A percentile compares a stretch with the other conserved stretches of the same genome.
These are phyloP conservation scores for Lumbricus terrestris DNA, from an alignment of 2,888 invertebrate species.

Conservation along the genomic window DNA sequence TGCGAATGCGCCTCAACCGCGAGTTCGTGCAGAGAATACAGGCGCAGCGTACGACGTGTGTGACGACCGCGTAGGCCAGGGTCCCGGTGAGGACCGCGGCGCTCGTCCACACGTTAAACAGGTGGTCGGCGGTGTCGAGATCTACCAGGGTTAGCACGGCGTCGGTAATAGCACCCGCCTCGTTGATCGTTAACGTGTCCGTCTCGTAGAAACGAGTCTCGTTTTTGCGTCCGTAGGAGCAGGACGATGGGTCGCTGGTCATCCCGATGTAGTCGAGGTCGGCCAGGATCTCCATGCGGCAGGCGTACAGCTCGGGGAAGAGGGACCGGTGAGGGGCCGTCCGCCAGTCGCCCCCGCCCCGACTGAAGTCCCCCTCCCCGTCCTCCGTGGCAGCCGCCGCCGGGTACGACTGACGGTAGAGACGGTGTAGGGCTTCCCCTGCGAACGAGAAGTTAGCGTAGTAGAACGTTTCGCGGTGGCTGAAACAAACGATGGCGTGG, in stretches of 20 bases:
- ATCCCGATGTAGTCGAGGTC: slow-evolving; percentile 38
- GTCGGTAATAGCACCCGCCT: slow-evolving; percentile 25
- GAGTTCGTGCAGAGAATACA: slow-evolving; percentile 34
- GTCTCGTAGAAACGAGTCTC: slow-evolving; percentile 37
- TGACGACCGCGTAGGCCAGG: slow-evolving; percentile 28
- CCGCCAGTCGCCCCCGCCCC: neutral
- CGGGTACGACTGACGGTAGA: slow-evolving; percentile 33
- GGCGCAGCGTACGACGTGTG: slow-evolving; percentile 33
- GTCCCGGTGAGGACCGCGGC: slow-evolving; percentile 31
- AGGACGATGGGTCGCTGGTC: slow-evolving; percentile 35
- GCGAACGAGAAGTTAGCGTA: slow-evolving; percentile 40
- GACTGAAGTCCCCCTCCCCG: neutral
- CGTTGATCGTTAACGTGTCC: slow-evolving; percentile 28
- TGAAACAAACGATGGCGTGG: slow-evolving; percentile 40
- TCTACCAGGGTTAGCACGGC: slow-evolving; percentile 20
- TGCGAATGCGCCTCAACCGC: slow-evolving; percentile 24
- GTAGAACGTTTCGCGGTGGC: slow-evolving; percentile 40
- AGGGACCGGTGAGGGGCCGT: slow-evolving; percentile 18
- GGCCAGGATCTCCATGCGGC: slow-evolving; percentile 39
- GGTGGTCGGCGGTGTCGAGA: neutral
- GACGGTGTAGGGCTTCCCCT: slow-evolving; percentile 36
- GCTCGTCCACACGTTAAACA: neutral
- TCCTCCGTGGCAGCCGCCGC: too few relatives aligned
- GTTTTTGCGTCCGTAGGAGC: slow-evolving; percentile 37
- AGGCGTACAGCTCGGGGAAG: slow-evolving; percentile 37